Conservation (phyloP, 2,888 invertebrate species). For the Drosophila flavopinicola region DNA sequence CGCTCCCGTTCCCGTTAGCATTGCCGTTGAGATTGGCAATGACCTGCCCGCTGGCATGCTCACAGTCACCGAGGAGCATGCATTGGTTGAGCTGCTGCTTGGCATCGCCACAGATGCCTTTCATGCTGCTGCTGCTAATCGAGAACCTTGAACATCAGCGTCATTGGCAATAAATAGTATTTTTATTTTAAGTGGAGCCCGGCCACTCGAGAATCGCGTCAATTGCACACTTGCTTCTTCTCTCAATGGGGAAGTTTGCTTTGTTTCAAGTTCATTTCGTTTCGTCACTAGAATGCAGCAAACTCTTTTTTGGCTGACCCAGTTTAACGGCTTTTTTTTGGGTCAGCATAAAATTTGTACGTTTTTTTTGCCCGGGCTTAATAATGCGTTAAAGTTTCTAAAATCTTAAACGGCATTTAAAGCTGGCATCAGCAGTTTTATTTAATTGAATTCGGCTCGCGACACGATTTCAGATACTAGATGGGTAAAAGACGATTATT, state of each 20-base stretch:
- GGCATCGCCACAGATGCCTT: constrained; percentile 77
- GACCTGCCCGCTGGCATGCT: constrained; percentile 12
- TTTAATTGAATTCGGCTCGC: constrained; percentile 38
- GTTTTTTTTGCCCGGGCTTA: constrained; percentile 4
- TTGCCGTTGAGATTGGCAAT: too few species aligned
- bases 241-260: constrained; percentile 32
- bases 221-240: constrained; percentile 45
- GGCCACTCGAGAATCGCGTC: constrained; percentile 20
- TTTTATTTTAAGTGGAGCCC: constrained; percentile 16
- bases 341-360: constrained; percentile 41
- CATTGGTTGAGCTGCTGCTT: constrained; percentile 78
- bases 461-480: neutral
- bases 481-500: neutral
- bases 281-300: constrained; percentile 26
- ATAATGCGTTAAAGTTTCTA: neutral
- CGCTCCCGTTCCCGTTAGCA: neutral
- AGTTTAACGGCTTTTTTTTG: constrained; percentile 52
- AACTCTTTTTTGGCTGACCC: constrained; percentile 37
- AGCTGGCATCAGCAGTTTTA: constrained; percentile 35
- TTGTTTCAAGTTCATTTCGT: constrained; percentile 53
- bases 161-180: constrained; percentile 27
- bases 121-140: constrained; percentile 61
- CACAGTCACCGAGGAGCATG: constrained; percentile 62
- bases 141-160: constrained; percentile 20
- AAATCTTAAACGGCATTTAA: constrained; percentile 35